These are phyloP conservation scores for Peromyscus aztecus DNA, from an alignment of 2,797 vertebrate species.

Conservation along the genomic window DNA sequence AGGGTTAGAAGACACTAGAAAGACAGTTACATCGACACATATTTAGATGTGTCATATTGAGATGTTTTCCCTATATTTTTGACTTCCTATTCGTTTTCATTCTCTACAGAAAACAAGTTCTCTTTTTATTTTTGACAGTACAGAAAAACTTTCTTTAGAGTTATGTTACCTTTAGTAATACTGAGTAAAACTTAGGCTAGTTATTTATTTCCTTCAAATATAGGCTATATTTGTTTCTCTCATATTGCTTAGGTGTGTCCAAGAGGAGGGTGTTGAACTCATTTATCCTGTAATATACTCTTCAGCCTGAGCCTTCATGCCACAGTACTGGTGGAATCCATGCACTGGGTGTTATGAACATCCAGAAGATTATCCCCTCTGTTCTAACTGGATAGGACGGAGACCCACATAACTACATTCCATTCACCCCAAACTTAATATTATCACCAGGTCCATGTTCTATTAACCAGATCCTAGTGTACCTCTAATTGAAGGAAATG, in stretches of 20 bases:
- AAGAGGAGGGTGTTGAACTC: rapidly evolving
- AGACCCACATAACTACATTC: not conserved
- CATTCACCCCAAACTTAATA: not conserved
- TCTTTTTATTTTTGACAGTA: not conserved
- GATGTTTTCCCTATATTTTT: not conserved
- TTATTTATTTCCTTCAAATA: not conserved
- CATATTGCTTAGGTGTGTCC: rapidly evolving
- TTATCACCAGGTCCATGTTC: not conserved
- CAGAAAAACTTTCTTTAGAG: not conserved
- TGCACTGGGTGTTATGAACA: rapidly evolving
- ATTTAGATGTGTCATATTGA: not conserved
- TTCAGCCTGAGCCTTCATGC: not conserved
- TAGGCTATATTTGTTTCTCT: not conserved
- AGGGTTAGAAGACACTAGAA: not conserved
- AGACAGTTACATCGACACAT: not conserved
- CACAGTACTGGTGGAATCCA: not conserved
- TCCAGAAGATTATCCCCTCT: not conserved
- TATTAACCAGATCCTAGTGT: not conserved
- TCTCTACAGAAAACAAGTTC: not conserved
- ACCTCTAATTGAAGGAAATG: not conserved
- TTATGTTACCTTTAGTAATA: not conserved
- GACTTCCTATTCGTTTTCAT: not conserved
- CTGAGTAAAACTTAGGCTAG: not conserved
- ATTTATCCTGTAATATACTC: too few relatives aligned
- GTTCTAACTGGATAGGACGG: not conserved